Evolutionary conservation across 2,113 vertebrate species (phyloP).

Genomic region (Marmota flaviventris): DNA sequence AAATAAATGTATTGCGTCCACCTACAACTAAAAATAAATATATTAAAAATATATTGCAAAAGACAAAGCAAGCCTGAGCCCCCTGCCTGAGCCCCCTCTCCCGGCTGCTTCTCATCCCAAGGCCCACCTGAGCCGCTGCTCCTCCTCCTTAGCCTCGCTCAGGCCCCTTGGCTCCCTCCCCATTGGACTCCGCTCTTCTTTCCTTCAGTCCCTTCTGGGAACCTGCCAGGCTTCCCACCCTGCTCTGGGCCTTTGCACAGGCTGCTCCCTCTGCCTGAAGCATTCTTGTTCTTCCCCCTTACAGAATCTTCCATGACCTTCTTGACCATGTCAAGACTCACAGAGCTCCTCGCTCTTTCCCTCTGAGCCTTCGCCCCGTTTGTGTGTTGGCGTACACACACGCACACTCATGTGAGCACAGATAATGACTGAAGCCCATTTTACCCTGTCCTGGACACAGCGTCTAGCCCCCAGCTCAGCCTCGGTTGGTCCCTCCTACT

Average conservation of each 20-base stretch:
- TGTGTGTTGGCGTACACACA: neutral
- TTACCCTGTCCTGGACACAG: no score
- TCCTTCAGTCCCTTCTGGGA: neutral
- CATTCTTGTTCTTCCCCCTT: neutral
- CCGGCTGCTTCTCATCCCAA: neutral
- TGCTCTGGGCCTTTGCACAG: neutral
- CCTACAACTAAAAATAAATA: neutral
- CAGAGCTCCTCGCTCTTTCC: neutral
- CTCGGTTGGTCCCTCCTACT: neutral
- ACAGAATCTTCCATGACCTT: neutral
- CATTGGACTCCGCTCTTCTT: neutral
- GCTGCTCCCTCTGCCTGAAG: neutral
- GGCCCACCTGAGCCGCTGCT: no score
- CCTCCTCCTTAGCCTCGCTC: neutral
- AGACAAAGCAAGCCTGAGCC: neutral
- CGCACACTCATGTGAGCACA: no score
- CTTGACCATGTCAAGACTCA: neutral
- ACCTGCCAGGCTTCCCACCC: neutral
- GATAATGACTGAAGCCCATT: neutral
- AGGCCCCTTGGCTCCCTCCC: neutral
- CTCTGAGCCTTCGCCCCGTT: neutral
- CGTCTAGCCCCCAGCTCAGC: neutral
- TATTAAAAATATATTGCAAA: neutral
- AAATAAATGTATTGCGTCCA: no score
- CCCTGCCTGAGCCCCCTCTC: neutral